phyloP scores from a whole-genome alignment of 2,113 vertebrate species.

The Alosa alosa region DNA sequence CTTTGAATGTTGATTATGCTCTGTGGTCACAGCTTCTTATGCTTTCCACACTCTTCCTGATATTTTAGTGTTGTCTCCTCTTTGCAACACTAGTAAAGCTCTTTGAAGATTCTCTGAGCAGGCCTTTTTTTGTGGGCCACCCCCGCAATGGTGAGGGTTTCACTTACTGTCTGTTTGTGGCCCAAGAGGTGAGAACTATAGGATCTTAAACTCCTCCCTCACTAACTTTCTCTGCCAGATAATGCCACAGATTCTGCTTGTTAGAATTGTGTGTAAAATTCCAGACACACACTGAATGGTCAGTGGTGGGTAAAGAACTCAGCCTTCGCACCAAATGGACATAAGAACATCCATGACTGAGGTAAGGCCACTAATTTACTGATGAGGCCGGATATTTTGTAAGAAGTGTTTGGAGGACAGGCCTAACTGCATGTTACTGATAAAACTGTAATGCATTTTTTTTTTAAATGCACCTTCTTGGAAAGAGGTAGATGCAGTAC shows the following conservation, averaged over 20 bases:
- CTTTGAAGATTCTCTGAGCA: conserved; percentile 47
- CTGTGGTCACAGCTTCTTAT: conserved; percentile 40
- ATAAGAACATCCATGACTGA: not conserved
- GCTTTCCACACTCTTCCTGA: conserved; percentile 45
- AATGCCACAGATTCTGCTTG: conserved; percentile 21
- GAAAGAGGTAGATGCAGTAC: too few species aligned
- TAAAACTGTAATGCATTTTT: not conserved
- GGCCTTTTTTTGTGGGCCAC: conserved; percentile 47
- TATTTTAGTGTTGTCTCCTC: conserved; percentile 44
- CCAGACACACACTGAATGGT: not conserved
- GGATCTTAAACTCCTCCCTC: conserved; percentile 56
- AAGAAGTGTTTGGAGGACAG: not conserved
- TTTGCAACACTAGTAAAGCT: conserved; percentile 56
- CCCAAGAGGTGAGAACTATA: conserved; percentile 31
- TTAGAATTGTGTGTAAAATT: not conserved
- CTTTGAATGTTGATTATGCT: conserved; percentile 41
- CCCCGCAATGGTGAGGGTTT: conserved; percentile 45
- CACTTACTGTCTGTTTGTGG: conserved; percentile 58
- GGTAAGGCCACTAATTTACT: not conserved
- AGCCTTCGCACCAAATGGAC: not conserved
- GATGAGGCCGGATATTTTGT: not conserved
- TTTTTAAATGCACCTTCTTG: too few species aligned
- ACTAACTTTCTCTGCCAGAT: conserved; percentile 40
- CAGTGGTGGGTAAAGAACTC: not conserved
- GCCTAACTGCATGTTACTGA: not conserved